Percentiles rank a stretch among this genome's conserved stretches.
Evolutionary conservation across 2,797 vertebrate species (phyloP).

Genomic region (Acanthopagrus latus): DNA sequence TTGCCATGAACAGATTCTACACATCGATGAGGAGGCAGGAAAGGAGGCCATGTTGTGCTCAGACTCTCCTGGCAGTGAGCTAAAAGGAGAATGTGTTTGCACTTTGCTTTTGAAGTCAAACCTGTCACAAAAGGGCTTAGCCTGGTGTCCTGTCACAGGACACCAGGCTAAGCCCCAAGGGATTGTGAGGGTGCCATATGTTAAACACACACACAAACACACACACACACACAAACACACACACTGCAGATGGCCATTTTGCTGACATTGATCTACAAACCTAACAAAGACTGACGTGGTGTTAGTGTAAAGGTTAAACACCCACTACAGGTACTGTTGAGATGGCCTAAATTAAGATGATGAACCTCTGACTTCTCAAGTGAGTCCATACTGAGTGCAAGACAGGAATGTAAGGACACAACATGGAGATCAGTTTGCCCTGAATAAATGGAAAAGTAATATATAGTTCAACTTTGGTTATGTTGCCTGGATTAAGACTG

Average conservation of each 20-base stretch:
- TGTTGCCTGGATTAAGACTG: neutral
- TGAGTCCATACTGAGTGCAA: neutral
- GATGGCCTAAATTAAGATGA: neutral
- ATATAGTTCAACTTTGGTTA: too few relatives aligned
- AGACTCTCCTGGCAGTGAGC: slow-evolving; percentile 5
- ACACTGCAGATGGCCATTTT: slow-evolving; percentile 30
- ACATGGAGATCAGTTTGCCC: neutral
- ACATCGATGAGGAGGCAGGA: slow-evolving; percentile 24
- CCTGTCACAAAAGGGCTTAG: neutral
- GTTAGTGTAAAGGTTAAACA: slow-evolving; percentile 12
- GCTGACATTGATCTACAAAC: neutral
- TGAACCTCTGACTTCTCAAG: neutral
- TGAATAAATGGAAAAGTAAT: too few relatives aligned
- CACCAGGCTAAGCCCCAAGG: slow-evolving; percentile 72
- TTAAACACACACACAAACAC: slow-evolving; percentile 2
- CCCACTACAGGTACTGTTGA: neutral
- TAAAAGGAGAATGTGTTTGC: slow-evolving; percentile 25
- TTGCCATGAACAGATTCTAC: slow-evolving; percentile 24
- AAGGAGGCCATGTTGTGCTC: slow-evolving; percentile 17
- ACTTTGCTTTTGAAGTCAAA: slow-evolving; percentile 4
- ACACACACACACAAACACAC: neutral
- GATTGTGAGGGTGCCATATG: slow-evolving; percentile 81
- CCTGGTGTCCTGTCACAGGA: too few relatives aligned
- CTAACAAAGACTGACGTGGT: slow-evolving; percentile 29
- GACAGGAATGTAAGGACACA: neutral